Conservation (phyloP, 2,797 vertebrate genomes). For the Cirrhinus mrigala region DNA sequence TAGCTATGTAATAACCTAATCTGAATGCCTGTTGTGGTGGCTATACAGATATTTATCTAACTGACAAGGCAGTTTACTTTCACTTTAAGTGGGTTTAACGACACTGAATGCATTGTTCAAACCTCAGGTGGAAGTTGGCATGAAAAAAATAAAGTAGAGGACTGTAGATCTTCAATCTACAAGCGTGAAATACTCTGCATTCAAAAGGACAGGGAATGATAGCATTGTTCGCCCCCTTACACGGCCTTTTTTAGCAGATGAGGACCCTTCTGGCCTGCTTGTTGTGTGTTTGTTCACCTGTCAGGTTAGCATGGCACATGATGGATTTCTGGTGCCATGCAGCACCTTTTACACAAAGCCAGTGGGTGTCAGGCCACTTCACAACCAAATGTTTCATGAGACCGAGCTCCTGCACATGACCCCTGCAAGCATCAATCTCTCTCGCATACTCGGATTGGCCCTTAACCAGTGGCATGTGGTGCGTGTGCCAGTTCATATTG, state of each 20-base stretch:
- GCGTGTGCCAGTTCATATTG: not conserved
- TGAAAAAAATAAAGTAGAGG: not conserved
- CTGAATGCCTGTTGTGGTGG: not conserved
- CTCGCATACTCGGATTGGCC: not conserved
- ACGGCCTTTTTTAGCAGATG: not conserved
- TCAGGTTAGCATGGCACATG: conserved; percentile 37
- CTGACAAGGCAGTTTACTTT: not conserved
- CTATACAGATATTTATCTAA: not conserved
- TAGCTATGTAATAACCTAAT: not conserved
- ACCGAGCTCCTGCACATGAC: not conserved
- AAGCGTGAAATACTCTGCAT: not conserved
- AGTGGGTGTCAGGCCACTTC: conserved; percentile 28
- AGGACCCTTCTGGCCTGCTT: conserved; percentile 48
- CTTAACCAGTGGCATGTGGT: conserved; percentile 15
- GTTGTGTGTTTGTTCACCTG: conserved; percentile 46
- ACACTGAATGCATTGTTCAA: not conserved
- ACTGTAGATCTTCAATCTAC: not conserved
- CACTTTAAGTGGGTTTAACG: not conserved
- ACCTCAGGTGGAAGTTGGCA: not conserved
- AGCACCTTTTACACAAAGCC: conserved; percentile 13
- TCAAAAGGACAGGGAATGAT: too few species aligned
- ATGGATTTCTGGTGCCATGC: conserved; percentile 35
- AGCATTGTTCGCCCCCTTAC: not conserved
- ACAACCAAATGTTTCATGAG: conserved; percentile 21
- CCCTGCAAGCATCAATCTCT: conserved; percentile 37